These are phyloP conservation scores for Neolamprologus sp. DNA, from an alignment of 2,113 vertebrate species.

Conservation along the genomic window DNA sequence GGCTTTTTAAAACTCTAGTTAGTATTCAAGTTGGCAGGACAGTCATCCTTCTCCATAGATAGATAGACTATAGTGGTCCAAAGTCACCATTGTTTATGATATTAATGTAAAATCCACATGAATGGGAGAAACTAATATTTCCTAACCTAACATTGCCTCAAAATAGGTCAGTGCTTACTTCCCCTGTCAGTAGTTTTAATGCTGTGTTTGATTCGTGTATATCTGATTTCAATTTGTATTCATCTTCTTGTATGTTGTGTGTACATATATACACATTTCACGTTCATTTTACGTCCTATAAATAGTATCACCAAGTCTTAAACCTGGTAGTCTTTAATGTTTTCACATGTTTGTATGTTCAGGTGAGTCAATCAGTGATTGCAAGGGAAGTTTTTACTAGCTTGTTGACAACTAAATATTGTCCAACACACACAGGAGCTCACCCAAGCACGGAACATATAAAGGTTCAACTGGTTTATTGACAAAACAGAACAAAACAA, in stretches of 20 bases:
- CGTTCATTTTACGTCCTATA: not conserved
- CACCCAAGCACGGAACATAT: not conserved
- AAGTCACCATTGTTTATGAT: not conserved
- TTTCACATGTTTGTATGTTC: not conserved
- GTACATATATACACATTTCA: not conserved
- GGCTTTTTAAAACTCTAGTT: not conserved
- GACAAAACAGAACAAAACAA: not conserved
- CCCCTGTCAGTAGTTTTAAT: not conserved
- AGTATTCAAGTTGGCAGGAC: not conserved
- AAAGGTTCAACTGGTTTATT: not conserved
- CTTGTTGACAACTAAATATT: not conserved
- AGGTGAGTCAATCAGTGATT: not conserved
- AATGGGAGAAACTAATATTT: not conserved
- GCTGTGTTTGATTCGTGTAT: not conserved
- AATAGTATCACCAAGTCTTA: not conserved
- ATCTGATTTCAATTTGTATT: not conserved
- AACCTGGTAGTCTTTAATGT: not conserved
- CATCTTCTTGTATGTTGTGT: not conserved
- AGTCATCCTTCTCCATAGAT: not conserved
- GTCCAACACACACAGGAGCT: not conserved
- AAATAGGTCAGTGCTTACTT: not conserved
- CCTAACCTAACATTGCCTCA: not conserved
- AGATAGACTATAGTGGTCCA: not conserved
- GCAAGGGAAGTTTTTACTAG: not conserved
- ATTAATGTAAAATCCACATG: not conserved